phyloP scores from a whole-genome alignment of 2,888 invertebrate genomes.

The Xylophagus ater region DNA sequence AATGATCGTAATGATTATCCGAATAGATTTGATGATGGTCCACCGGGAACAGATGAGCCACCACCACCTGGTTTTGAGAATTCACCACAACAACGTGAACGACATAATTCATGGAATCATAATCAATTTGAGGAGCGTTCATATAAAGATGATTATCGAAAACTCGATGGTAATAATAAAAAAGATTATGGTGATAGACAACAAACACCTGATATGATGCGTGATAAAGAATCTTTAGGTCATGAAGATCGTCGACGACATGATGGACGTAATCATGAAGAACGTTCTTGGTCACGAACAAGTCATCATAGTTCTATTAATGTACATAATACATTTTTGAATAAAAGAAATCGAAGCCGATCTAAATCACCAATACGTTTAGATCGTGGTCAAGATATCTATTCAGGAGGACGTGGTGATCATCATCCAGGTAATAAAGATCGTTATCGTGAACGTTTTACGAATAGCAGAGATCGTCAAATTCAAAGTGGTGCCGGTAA shows the following conservation, averaged over 20 bases:
- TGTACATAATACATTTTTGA: not conserved
- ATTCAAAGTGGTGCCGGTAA: slow-evolving; percentile 21
- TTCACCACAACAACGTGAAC: slow-evolving; percentile 11
- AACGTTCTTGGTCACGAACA: slow-evolving; percentile 15
- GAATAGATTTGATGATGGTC: slow-evolving; percentile 45
- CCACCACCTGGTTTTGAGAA: slow-evolving; percentile 50
- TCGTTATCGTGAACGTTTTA: slow-evolving; percentile 20
- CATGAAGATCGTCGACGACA: slow-evolving; percentile 11
- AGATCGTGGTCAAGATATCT: slow-evolving; percentile 9
- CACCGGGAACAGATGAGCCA: slow-evolving; percentile 49
- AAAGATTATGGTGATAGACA: slow-evolving; percentile 9
- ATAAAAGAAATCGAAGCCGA: slow-evolving; percentile 8
- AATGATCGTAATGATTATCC: slow-evolving; percentile 16
- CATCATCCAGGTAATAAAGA: slow-evolving; percentile 6
- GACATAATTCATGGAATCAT: slow-evolving; percentile 13
- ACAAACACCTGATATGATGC: slow-evolving; percentile 9
- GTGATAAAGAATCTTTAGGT: slow-evolving; percentile 10
- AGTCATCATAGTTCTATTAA: slow-evolving; percentile 7
- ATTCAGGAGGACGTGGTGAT: not conserved
- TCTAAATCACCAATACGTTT: slow-evolving; percentile 11
- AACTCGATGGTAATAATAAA: slow-evolving; percentile 1
- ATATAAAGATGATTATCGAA: slow-evolving; percentile 5
- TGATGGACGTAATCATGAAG: slow-evolving; percentile 11
- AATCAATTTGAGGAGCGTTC: slow-evolving; percentile 8
- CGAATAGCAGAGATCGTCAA: slow-evolving; percentile 27